Base-by-base conservation (phyloP, 2,797 vertebrate species). In the Chelon labrosus region DNA sequence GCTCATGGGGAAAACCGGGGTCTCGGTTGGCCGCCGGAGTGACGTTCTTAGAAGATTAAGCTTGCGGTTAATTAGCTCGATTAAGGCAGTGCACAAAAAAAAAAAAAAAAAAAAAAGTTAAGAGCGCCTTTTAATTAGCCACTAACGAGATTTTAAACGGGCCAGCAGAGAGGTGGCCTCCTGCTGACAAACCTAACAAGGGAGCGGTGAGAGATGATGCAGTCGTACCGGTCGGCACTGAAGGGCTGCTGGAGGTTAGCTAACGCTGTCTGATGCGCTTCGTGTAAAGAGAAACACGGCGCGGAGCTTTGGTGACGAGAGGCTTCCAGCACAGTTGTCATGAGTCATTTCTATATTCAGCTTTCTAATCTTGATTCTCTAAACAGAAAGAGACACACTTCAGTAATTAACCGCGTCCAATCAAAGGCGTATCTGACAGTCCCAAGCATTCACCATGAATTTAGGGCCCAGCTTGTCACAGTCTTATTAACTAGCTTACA, bases 121-220 rank as follows among this genome's bases (percentile, higher is more conserved):
- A 85, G 85, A 90, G 90, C 83, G 75, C 69, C 88, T 91, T 95
- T 94, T 93, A 95, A 95, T 95, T 94, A 94, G 91, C 90, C 85
- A 84, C 91, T 94, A 95, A 95, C 91, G 79, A 93, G 91, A 94
- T 95, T 94, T 93, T 87, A 94, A 94, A 94, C 82, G 85, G 91
- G 93, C 92, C 92, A 93, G 84, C 56, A 61, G 91, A 92, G 91
- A 93, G 86, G 86, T 88, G 89, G 87, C 85, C 82, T 91, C 91
- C 89, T 89, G 89, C 89, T 59, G 84, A 88, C 85, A 77, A 77
- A 71, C 77, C 70, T 86, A 90, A 91, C 83, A 80, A 89, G 80
- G 80, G 77, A 85, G 72, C 75, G 78, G 79, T 71, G 85, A 89
- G 84, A 64, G 73, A 88, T 65, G 76, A 65, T 71, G 56, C 59